phyloP scores from a whole-genome alignment of 2,113 vertebrate species.

The Acrocephalus arundinaceus region DNA sequence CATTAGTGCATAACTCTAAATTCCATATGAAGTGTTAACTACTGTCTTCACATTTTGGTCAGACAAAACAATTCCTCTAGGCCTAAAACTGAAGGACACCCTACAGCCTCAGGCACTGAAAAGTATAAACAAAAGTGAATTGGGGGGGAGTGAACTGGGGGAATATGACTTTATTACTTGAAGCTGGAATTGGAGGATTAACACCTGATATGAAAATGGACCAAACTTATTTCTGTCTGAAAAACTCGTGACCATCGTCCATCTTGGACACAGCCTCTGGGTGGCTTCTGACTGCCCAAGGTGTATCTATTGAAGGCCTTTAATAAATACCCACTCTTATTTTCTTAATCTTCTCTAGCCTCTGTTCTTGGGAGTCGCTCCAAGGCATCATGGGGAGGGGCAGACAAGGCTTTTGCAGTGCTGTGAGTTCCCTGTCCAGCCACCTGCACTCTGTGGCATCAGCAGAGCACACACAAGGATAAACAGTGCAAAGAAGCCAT shows the following conservation, averaged over 20 bases:
- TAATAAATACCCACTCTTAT: background rate
- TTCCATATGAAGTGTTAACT: background rate
- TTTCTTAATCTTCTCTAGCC: background rate
- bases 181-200: background rate
- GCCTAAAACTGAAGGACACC: background rate
- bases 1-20: background rate
- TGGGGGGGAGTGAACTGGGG: background rate
- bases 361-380: background rate
- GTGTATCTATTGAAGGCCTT: background rate
- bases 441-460: background rate
- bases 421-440: background rate
- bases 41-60: background rate
- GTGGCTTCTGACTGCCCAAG: background rate
- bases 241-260: background rate
- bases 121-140: background rate
- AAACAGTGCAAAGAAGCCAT: background rate
- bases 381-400: background rate
- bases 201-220: background rate
- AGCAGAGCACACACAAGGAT: background rate
- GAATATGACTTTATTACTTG: background rate
- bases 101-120: background rate
- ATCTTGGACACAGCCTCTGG: background rate
- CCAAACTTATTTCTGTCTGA: too few relatives aligned
- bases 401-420: background rate
- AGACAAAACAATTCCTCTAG: background rate